Evolutionary conservation across 2,797 vertebrate genomes (phyloP).

Genomic region (Sciurus carolinensis): DNA sequence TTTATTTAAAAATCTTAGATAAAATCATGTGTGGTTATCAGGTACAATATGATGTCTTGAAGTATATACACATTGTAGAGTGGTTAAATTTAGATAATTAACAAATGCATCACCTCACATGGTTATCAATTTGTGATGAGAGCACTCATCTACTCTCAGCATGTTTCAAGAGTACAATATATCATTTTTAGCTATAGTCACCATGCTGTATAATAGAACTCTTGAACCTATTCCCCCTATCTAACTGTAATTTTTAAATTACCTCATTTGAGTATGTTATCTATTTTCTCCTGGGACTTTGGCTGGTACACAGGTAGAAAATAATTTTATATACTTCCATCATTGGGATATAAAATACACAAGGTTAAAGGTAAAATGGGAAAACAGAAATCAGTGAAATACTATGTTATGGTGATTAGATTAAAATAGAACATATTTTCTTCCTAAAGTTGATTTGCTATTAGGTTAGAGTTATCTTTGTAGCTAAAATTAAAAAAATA

Average conservation of each 20-base stretch:
- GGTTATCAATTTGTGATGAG: neutral
- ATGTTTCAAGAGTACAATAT: neutral
- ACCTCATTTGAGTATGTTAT: neutral
- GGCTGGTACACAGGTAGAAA: neutral
- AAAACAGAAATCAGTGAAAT: constrained; percentile 61
- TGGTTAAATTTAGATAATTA: neutral
- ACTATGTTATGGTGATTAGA: neutral
- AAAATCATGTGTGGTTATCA: neutral
- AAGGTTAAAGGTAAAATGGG: constrained; percentile 49
- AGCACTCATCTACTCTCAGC: neutral
- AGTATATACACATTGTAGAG: neutral
- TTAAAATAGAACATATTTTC: constrained; percentile 61
- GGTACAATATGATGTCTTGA: neutral
- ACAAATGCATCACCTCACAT: neutral
- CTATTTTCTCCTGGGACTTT: neutral
- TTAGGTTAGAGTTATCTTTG: constrained; percentile 59
- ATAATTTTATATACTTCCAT: constrained; percentile 11
- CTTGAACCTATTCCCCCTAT: neutral
- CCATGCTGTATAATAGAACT: neutral
- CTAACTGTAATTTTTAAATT: constrained; percentile 10
- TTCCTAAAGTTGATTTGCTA: constrained; percentile 65
- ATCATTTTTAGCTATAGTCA: neutral
- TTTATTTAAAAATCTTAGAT: neutral
- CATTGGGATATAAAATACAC: constrained; percentile 32
- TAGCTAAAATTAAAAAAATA: constrained; percentile 56